Conservation (phyloP, 2,888 invertebrate genomes). For the Polietes domitor region DNA sequence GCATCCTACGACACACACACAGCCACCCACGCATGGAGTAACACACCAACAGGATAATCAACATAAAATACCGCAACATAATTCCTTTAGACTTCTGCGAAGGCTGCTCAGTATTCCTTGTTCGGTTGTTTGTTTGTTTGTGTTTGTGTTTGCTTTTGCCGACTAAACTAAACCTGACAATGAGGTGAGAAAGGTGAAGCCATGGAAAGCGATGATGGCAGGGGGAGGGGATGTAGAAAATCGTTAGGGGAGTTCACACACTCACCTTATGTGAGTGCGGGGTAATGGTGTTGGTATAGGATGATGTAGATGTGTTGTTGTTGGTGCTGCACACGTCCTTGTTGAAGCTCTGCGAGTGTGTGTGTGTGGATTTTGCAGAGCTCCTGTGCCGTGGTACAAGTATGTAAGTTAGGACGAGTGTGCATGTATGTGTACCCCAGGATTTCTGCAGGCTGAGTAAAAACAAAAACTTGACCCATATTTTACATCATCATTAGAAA, state of each 20-base stretch:
- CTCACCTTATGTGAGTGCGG: neutral
- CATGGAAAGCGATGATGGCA: neutral
- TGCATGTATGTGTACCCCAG: neutral
- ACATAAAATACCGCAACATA: constrained; percentile 26
- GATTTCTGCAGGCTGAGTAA: neutral
- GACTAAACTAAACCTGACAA: neutral
- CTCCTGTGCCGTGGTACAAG: neutral
- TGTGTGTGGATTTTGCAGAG: neutral
- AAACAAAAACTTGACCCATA: constrained; percentile 65
- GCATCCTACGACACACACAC: neutral
- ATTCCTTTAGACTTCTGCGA: neutral
- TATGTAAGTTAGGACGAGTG: neutral
- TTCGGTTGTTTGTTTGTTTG: neutral
- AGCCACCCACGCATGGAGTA: neutral
- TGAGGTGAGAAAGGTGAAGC: neutral
- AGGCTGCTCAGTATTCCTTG: neutral
- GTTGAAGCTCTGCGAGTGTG: neutral
- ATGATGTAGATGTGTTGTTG: neutral
- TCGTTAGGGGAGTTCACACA: neutral
- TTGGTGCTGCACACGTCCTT: neutral
- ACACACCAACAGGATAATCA: constrained; percentile 22
- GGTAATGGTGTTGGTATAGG: neutral
- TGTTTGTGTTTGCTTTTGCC: neutral
- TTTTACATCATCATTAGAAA: constrained; percentile 54
- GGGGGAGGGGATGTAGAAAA: neutral